Percentiles rank a stretch among this genome's conserved stretches.
These are phyloP conservation scores for Aphrocallistes beatrix DNA, from an alignment of 37 sponge, comb jelly and placozoan species.

Conservation along the genomic window DNA sequence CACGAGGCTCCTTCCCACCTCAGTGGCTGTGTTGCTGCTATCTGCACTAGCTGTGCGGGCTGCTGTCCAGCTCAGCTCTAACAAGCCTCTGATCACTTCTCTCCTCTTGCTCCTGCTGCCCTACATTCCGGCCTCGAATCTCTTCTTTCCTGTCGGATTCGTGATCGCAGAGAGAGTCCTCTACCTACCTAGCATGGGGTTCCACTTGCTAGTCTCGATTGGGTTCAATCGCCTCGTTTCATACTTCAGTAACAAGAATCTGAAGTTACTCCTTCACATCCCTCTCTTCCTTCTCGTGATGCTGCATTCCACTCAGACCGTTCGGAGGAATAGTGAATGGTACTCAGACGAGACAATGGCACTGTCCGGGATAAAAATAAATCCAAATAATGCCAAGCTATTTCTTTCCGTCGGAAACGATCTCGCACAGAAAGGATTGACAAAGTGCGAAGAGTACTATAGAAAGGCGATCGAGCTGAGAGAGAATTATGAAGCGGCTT, in stretches of 20 bases:
- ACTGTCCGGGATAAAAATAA: constrained; percentile 35
- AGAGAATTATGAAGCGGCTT: constrained; percentile 49
- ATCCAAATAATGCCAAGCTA: constrained; percentile 60
- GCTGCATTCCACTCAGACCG: constrained; percentile 34
- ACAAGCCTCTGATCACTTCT: constrained; percentile 18
- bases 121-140: constrained; percentile 61
- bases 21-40: constrained; percentile 16
- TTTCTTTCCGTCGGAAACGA: constrained; percentile 48
- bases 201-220: constrained; percentile 50
- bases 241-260: not conserved
- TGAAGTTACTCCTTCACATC: not conserved
- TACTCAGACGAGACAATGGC: constrained; percentile 24
- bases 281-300: not conserved
- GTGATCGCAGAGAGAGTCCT: constrained; percentile 78
- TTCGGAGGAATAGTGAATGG: constrained; percentile 51
- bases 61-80: not conserved
- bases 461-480: constrained; percentile 41
- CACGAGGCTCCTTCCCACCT: constrained; percentile 31
- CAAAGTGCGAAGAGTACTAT: constrained; percentile 50
- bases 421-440: constrained; percentile 50
- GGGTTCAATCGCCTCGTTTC: constrained; percentile 7
- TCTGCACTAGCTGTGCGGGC: not conserved
- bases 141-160: constrained; percentile 70
- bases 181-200: constrained; percentile 79
- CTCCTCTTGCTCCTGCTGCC: constrained; percentile 43